Evolutionary conservation across 2,888 invertebrate genomes (phyloP).

Genomic region (Sarcophaga rosellei): DNA sequence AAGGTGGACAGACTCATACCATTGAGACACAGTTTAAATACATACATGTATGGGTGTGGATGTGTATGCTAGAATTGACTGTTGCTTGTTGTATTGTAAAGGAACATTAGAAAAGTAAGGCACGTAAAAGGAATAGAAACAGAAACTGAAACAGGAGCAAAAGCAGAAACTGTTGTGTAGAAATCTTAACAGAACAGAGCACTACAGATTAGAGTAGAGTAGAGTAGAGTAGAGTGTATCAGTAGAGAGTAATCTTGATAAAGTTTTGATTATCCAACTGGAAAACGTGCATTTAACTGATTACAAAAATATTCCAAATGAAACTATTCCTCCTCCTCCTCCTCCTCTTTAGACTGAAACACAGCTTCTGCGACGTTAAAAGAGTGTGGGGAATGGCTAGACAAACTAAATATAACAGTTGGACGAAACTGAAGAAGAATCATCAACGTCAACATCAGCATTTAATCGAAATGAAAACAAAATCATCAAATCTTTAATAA

Average conservation of each 20-base stretch:
- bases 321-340: constrained; percentile 55
- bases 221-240: constrained; percentile 52
- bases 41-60: not conserved
- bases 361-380: too few species aligned
- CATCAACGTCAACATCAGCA: constrained; percentile 26
- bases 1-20: constrained; percentile 30
- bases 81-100: constrained; percentile 45
- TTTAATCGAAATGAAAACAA: constrained; percentile 55
- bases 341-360: constrained; percentile 34
- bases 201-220: too few species aligned
- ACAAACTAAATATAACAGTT: not conserved
- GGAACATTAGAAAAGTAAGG: constrained; percentile 44
- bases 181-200: too few species aligned
- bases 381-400: too few species aligned
- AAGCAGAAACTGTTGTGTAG: constrained; percentile 33
- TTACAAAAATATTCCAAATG: constrained; percentile 68
- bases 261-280: constrained; percentile 72
- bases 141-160: not conserved
- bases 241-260: constrained; percentile 66
- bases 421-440: not conserved
- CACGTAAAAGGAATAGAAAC: not conserved
- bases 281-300: constrained; percentile 72
- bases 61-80: constrained; percentile 42
- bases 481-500: constrained; percentile 53
- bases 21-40: not conserved